Evolutionary conservation across 2,888 invertebrate genomes (phyloP).

Genomic region (Tenthredo mesomela): DNA sequence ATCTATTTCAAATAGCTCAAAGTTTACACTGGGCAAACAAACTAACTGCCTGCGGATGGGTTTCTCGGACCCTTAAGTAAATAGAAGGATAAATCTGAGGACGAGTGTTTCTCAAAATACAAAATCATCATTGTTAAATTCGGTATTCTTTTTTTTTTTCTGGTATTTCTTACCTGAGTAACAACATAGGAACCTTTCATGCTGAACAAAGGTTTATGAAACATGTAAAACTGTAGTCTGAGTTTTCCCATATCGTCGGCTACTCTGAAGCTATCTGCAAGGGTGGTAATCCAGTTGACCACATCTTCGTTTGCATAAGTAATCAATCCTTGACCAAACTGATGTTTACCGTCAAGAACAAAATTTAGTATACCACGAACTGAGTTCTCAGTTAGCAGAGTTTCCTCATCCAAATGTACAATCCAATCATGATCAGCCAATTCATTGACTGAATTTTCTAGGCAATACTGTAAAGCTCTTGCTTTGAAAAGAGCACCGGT

Average conservation of each 20-base stretch:
- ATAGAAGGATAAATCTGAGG: not conserved
- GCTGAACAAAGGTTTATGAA: constrained; percentile 97
- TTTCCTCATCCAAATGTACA: constrained; percentile 98
- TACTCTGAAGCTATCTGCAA: constrained; percentile 97
- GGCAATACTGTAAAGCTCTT: constrained; percentile 95
- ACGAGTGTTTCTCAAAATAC: not conserved
- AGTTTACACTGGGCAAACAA: not conserved
- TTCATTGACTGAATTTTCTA: constrained; percentile 93
- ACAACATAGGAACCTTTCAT: constrained; percentile 99
- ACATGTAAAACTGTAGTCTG: constrained; percentile 93
- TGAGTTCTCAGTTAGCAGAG: constrained; percentile 94
- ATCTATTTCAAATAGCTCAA: constrained; percentile 20
- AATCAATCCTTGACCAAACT: constrained; percentile 97
- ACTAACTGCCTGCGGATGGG: not conserved
- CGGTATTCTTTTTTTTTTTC: not conserved
- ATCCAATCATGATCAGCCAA: constrained; percentile 96
- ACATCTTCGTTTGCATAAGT: constrained; percentile 98
- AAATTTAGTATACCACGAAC: constrained; percentile 95
- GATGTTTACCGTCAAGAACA: constrained; percentile 95
- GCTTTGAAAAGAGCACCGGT: constrained; percentile 97
- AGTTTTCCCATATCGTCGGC: constrained; percentile 99
- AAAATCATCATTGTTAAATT: not conserved
- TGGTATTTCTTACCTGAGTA: constrained; percentile 87
- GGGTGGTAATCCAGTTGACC: constrained; percentile 97
- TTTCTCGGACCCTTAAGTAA: not conserved